phyloP scores from a whole-genome alignment of 2,797 vertebrate genomes.

The Podarcis lilfordi region DNA sequence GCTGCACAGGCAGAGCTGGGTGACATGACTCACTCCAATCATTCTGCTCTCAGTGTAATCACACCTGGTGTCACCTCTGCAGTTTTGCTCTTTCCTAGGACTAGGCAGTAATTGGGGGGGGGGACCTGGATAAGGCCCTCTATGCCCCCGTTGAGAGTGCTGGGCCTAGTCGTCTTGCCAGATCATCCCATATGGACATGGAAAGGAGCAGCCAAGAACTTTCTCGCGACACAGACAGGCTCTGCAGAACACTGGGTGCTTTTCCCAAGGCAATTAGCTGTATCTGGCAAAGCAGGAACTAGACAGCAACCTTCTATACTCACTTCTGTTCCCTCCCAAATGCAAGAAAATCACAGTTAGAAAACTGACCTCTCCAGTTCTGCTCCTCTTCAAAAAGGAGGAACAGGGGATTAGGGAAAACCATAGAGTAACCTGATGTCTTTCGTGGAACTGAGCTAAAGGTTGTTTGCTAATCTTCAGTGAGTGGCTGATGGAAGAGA shows the following conservation, averaged over 20 bases:
- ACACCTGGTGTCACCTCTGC: conserved; percentile 21
- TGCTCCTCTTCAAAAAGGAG: background rate
- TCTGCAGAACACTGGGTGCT: background rate
- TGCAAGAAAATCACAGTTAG: background rate
- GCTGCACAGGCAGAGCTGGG: background rate
- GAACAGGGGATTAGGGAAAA: background rate
- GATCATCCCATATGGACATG: background rate
- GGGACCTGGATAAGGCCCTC: background rate
- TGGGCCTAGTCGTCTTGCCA: background rate
- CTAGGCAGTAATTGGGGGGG: background rate
- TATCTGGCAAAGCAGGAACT: background rate
- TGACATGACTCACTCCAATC: background rate
- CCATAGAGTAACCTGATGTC: background rate
- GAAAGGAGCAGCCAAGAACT: accelerated
- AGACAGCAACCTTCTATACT: background rate
- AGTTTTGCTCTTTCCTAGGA: conserved; percentile 16
- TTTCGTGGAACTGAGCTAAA: background rate
- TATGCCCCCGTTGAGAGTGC: background rate
- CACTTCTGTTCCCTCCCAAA: background rate
- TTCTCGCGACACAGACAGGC: background rate
- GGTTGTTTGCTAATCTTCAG: background rate
- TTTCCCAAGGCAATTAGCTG: accelerated
- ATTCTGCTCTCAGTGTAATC: conserved; percentile 32
- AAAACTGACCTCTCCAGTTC: background rate
- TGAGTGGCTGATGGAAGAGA: background rate